phyloP scores from a whole-genome alignment of 2,113 vertebrate genomes.

The Neopipo cinnamomea region DNA sequence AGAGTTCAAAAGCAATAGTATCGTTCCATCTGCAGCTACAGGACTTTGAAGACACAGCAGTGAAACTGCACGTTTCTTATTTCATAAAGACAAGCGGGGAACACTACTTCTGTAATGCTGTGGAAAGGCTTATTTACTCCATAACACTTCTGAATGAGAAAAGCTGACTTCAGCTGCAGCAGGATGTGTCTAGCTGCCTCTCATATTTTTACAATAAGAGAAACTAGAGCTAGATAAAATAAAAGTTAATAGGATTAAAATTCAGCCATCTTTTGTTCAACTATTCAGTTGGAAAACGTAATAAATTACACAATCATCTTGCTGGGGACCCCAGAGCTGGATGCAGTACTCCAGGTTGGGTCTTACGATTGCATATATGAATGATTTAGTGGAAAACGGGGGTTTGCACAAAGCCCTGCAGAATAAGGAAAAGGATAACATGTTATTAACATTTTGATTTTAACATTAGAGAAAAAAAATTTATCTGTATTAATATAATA shows the following conservation, averaged over 20 bases:
- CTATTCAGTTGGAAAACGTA: background rate
- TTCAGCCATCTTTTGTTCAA: background rate
- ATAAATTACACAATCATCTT: background rate
- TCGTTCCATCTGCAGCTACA: background rate
- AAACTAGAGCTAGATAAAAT: background rate
- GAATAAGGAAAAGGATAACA: background rate
- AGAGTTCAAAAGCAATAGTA: background rate
- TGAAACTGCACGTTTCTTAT: background rate
- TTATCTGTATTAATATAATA: background rate
- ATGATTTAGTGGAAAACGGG: background rate
- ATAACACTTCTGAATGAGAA: background rate
- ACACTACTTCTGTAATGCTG: background rate
- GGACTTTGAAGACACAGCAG: background rate
- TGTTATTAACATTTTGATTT: background rate
- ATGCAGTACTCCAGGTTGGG: background rate
- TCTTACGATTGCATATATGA: background rate
- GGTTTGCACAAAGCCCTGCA: background rate
- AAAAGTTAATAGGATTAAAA: background rate
- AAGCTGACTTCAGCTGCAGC: background rate
- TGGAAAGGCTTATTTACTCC: background rate
- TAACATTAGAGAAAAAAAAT: background rate
- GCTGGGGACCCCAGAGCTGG: background rate
- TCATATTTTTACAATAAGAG: background rate
- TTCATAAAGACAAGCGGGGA: background rate
- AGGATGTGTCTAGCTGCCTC: background rate